Conservation (phyloP, 2,113 vertebrate species). For the Choloepus hoffmanni region DNA sequence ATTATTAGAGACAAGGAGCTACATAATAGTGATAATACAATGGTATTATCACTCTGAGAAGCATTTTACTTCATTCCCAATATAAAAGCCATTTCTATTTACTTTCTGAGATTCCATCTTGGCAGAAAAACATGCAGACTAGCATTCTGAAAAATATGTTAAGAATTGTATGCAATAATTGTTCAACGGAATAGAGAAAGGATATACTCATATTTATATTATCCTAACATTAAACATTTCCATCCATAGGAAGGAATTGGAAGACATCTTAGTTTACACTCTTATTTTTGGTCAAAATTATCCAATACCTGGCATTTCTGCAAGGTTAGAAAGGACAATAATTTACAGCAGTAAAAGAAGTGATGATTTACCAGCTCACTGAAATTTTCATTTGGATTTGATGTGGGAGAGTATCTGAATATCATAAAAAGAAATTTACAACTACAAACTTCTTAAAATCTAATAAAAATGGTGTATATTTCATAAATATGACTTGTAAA, state of each 20-base stretch:
- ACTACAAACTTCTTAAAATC: not conserved
- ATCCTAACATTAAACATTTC: not conserved
- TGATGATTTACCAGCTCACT: slow-evolving; percentile 23
- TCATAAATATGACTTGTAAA: not conserved
- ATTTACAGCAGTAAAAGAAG: not conserved
- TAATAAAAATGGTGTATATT: not conserved
- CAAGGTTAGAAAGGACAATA: not conserved
- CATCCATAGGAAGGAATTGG: not conserved
- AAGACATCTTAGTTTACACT: not conserved
- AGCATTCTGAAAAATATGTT: slow-evolving; percentile 25
- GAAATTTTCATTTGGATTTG: not conserved
- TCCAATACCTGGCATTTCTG: not conserved
- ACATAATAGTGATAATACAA: not conserved
- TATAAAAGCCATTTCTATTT: slow-evolving; percentile 47
- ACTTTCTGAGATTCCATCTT: not conserved
- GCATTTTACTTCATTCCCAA: not conserved
- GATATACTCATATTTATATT: not conserved
- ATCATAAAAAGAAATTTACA: slow-evolving; percentile 1
- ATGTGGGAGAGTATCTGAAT: not conserved
- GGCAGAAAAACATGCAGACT: not conserved
- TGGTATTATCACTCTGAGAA: not conserved
- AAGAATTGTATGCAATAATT: not conserved
- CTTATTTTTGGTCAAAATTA: not conserved
- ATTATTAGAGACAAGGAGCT: not conserved
- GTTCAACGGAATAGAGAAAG: not conserved